A percentile compares a stretch with the other conserved stretches of the same genome.
phyloP scores from a whole-genome alignment of 2,888 invertebrate species.

The Melanotus villosus region DNA sequence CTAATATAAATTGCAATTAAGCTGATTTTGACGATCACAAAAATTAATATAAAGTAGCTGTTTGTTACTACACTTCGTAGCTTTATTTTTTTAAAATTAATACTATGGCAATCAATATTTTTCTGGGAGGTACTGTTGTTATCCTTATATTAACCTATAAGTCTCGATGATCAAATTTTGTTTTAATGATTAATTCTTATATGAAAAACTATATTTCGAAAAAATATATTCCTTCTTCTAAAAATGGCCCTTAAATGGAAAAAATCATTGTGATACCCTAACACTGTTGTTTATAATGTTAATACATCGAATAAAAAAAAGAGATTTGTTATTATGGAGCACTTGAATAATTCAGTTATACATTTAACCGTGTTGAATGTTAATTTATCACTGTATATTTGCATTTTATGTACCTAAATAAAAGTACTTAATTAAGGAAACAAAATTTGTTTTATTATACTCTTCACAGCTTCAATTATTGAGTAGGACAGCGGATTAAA shows the following conservation, averaged over 20 bases:
- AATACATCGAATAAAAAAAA: slow-evolving; percentile 33
- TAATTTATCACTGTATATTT: slow-evolving; percentile 33
- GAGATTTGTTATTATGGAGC: slow-evolving; percentile 26
- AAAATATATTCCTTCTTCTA: slow-evolving; percentile 4
- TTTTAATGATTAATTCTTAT: too few relatives aligned
- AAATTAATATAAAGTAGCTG: too few relatives aligned
- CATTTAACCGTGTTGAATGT: slow-evolving; percentile 17
- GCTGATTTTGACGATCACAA: too few relatives aligned
- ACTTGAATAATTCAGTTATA: slow-evolving; percentile 28
- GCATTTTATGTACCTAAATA: slow-evolving; percentile 40
- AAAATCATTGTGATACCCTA: slow-evolving; percentile 32
- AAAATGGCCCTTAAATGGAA: slow-evolving; percentile 2
- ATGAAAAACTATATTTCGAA: too few relatives aligned
- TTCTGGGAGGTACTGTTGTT: too few relatives aligned
- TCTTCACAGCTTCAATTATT: neutral
- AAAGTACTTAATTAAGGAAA: slow-evolving; percentile 39
- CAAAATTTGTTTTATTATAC: slow-evolving; percentile 19
- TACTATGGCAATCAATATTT: too few relatives aligned
- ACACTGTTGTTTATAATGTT: slow-evolving; percentile 33
- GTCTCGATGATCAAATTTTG: too few relatives aligned
- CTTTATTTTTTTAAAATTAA: too few relatives aligned
- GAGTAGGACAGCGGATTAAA: neutral
- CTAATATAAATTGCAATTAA: too few relatives aligned
- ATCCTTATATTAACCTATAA: too few relatives aligned
- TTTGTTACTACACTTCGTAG: too few relatives aligned